Evolutionary conservation across 1,140 invertebrate genomes (phyloP).

Genomic region (Phortica variegata): DNA sequence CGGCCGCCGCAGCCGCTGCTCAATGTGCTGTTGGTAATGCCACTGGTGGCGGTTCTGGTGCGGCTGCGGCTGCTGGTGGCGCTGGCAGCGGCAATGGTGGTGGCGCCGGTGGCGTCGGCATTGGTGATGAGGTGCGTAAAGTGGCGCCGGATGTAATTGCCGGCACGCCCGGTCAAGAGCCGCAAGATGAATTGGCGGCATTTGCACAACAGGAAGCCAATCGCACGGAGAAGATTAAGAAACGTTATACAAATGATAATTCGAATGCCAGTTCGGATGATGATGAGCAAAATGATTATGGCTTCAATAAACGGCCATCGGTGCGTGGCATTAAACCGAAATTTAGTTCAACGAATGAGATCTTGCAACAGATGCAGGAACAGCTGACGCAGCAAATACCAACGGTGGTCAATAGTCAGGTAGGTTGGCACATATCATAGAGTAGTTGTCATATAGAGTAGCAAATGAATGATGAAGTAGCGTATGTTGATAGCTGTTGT

Average conservation of each 20-base stretch:
- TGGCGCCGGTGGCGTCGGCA: background rate
- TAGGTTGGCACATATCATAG: background rate
- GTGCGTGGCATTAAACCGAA: constrained; percentile 68
- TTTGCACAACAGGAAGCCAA: constrained; percentile 82
- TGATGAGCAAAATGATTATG: constrained; percentile 84
- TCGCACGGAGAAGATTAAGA: constrained; percentile 76
- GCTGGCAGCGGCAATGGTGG: constrained; percentile 13
- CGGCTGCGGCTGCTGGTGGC: constrained; percentile 15
- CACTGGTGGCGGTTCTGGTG: constrained; percentile 19
- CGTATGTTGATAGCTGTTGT: too few species aligned
- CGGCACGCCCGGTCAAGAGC: constrained; percentile 65
- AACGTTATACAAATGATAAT: constrained; percentile 66
- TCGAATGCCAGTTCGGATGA: constrained; percentile 64
- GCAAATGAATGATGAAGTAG: background rate
- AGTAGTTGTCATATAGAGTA: too few species aligned
- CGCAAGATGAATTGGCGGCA: constrained; percentile 73
- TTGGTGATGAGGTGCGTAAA: constrained; percentile 55
- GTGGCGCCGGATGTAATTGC: constrained; percentile 74
- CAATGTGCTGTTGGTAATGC: constrained; percentile 30
- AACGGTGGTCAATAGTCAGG: constrained; percentile 35
- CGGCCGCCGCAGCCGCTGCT: constrained; percentile 16
- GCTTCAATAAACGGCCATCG: constrained; percentile 82
- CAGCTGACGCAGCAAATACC: constrained; percentile 64
- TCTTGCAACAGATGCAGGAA: constrained; percentile 76
- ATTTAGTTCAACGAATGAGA: constrained; percentile 74